Conservation (phyloP, 2,797 vertebrate genomes). For the Platyrinchus mystaceus region DNA sequence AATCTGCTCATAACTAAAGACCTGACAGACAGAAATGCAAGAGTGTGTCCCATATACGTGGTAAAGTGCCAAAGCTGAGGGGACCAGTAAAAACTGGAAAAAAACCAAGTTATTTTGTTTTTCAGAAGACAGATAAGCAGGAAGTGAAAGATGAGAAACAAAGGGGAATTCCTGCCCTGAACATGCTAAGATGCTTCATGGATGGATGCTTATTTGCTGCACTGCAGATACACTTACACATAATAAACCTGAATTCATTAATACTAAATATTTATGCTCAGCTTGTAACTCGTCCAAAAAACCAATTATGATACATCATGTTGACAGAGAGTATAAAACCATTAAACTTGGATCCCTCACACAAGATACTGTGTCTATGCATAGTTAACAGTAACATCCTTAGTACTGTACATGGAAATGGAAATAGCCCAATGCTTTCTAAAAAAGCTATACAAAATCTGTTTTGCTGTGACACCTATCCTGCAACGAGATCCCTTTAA, state of each 20-base stretch:
- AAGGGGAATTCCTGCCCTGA: background rate
- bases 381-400: background rate
- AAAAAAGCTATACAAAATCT: background rate
- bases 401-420: background rate
- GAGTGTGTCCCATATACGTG: accelerated
- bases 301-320: conserved; percentile 66
- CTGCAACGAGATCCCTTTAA: background rate
- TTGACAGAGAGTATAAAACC: conserved; percentile 24
- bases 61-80: background rate
- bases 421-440: background rate
- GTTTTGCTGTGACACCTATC: background rate
- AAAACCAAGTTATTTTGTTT: background rate
- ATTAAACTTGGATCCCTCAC: conserved; percentile 28
- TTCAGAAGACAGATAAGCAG: background rate
- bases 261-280: conserved; percentile 56
- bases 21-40: background rate
- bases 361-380: background rate
- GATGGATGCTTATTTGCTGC: conserved; percentile 34
- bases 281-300: conserved; percentile 71
- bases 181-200: background rate
- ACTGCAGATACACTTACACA: conserved; percentile 39
- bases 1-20: background rate
- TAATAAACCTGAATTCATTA: conserved; percentile 60
- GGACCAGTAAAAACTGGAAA: background rate
- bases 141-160: background rate